Evolutionary conservation across 92 coral and sea anemone genomes (phyloP).

Genomic region (Parazoanthus atlanticus): DNA sequence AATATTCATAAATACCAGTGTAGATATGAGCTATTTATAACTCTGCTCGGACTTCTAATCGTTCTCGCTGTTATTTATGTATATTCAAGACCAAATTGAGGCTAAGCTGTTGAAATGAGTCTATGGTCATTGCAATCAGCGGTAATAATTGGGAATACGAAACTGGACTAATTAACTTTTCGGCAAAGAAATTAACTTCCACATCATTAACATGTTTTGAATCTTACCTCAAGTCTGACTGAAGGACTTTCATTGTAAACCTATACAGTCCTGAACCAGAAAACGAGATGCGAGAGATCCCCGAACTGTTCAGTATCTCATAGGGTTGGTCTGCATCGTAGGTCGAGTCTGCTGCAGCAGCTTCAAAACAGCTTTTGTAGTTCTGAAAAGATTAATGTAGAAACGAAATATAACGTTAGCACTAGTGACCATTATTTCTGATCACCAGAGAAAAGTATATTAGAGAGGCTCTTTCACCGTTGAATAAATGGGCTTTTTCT

Average conservation of each 20-base stretch:
- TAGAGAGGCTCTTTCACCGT: not conserved
- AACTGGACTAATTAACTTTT: too few species aligned
- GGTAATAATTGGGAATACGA: too few species aligned
- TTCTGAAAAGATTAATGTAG: conserved; percentile 45
- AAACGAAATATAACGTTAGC: not conserved
- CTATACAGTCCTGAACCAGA: conserved; percentile 60
- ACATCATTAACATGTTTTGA: not conserved
- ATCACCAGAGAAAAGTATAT: not conserved
- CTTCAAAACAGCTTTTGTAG: conserved; percentile 68
- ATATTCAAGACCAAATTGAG: too few species aligned
- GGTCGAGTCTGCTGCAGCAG: not conserved
- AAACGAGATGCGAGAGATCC: conserved; percentile 67
- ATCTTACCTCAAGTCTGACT: conserved; percentile 68
- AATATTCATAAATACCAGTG: too few species aligned
- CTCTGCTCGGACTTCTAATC: too few species aligned
- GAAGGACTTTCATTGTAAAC: conserved; percentile 66
- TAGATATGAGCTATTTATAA: too few species aligned
- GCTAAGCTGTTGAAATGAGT: too few species aligned
- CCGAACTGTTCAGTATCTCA: conserved; percentile 73
- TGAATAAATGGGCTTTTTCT: too few species aligned
- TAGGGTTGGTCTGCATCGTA: conserved; percentile 73
- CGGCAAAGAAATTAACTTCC: not conserved
- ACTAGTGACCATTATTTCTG: not conserved
- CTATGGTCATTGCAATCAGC: too few species aligned
- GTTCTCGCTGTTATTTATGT: too few species aligned